Base-by-base conservation (phyloP, 2,113 vertebrate species). In the Grammomys surdaster region DNA sequence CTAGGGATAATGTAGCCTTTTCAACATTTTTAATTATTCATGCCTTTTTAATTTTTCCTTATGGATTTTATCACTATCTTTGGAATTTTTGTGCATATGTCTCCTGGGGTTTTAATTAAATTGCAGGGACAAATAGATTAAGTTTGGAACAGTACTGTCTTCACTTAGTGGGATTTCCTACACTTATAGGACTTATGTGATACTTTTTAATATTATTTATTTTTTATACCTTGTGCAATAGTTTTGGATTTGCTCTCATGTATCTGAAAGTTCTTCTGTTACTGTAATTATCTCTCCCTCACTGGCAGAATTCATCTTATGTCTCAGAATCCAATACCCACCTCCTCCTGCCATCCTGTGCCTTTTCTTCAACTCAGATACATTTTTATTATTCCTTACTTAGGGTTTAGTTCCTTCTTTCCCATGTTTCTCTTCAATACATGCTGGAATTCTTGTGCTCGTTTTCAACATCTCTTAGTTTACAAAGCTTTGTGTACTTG, bases 11-110 rank as follows among this genome's bases (percentile, higher is more conserved):
- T 19, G 77, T 67, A 40, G 90, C 86, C 69, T 80, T 91, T 84
- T 93, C 19, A 90, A 85, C 94, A 86, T 54, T 77, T 43, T 89
- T 70, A 92, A 60, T 91, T 88, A 70, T 54, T 85, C 14, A 91
- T 87, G 19, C 16, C 1, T 54, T 1, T 77, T 46, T 80, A 91
- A 73, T 88, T 92, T 36, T 70, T 88, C 13, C 63, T 60, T 73
- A 51, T 81, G 46, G 91, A 54, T 95, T 94, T 86, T 93, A 73
- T 70, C n/a, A 91, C 3, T 13, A 76, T 40, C 31, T 76, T 95
- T 93, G 87, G 36, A 94, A 86, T 43, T 87, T 94, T 75, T 95
- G 33, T 31, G 33, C 5, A 26, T 20, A 56, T 76, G 89, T 31
- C 16, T 84, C 58, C n/a, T 73, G 72, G 10, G 10, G 67, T 91